phyloP scores from a whole-genome alignment of 2,113 vertebrate genomes.

The Isichthys henryi region DNA sequence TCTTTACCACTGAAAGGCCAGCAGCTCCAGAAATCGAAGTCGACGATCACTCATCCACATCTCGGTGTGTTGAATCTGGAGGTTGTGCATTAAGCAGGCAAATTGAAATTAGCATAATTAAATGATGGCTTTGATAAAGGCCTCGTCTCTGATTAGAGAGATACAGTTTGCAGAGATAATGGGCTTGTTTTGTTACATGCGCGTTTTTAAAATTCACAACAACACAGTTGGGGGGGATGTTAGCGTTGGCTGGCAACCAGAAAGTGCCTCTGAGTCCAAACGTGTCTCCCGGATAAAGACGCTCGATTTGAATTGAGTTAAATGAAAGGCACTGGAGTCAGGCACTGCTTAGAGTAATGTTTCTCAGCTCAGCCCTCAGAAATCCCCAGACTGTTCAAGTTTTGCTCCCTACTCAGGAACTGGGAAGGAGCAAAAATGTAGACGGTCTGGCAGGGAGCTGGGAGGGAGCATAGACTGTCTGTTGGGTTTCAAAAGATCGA shows the following conservation, averaged over 20 bases:
- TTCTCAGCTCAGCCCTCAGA: background rate
- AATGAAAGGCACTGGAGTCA: background rate
- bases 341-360: background rate
- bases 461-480: background rate
- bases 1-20: background rate
- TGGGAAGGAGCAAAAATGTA: background rate
- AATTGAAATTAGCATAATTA: conserved; percentile 13
- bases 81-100: background rate
- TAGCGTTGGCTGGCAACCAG: background rate
- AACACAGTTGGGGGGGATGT: background rate
- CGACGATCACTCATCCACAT: background rate
- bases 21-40: background rate
- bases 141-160: background rate
- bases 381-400: background rate
- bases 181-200: background rate
- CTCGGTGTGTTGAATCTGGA: background rate
- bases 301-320: background rate
- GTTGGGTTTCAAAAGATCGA: background rate
- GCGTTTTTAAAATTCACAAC: background rate
- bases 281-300: background rate
- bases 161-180: background rate
- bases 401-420: background rate
- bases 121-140: conserved; percentile 7
- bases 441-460: background rate
- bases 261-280: background rate